Base-by-base conservation (phyloP, 2,888 invertebrate genomes). In the Harpalus rubripes region DNA sequence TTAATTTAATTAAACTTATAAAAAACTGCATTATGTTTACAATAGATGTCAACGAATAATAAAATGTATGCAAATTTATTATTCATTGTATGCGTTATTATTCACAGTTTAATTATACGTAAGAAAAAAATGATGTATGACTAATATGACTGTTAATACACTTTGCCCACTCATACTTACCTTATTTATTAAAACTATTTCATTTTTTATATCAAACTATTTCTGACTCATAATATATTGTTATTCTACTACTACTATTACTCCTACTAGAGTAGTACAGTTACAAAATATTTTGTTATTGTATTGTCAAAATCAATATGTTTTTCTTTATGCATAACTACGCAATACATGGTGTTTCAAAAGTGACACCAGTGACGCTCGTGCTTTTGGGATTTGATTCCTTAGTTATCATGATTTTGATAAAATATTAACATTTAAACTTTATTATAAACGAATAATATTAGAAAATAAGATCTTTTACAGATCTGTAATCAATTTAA, bases 111-210 rank as follows among this genome's bases (percentile, higher is more conserved):
- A 52, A 52, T 52, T 52, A 52, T 52, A 52, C 7, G 44, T 52
- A 52, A 52, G 44, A 52, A 52, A 52, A 32, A 52, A 52, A 52
- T 52, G 44, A 52, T 52, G 44, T 52, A 52, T 52, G 44, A 52
- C 44, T 52, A 52, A 52, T 52, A 52, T 8, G 12, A 12, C 44
- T 52, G 44, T 52, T 52, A 52, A 52, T 52, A 52, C 44, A 52
- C 44, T 52, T 12, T 12, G 44, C 44, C 44, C 8, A 52, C 44
- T 10, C 44, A 52, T 52, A 12, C 44, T 12, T 52, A 12, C 44
- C 44, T 10, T 52, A 52, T 52, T 52, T 52, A 52, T 52, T 52
- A 52, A 52, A 52, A 52, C 44, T 52, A 52, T 52, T 52, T 52
- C 44, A 52, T 52, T 52, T 52, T 52, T 52, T 52, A 52, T 52